Base-by-base conservation (phyloP, 35 echinoderm and acorn worm species). In the Lytechinus variegatus region DNA sequence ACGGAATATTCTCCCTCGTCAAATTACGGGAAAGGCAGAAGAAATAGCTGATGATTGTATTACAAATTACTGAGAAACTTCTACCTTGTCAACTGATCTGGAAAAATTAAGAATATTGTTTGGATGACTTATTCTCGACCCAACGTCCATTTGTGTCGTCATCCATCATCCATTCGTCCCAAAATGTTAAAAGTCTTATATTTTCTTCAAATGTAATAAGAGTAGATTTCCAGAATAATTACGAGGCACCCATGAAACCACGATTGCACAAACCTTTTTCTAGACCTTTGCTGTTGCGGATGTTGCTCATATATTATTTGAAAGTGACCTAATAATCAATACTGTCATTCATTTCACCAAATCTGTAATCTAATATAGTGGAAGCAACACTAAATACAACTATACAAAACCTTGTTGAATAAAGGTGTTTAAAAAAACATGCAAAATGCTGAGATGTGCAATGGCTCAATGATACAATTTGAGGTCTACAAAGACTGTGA, bases 1-100 rank as follows among this genome's bases (percentile, higher is more conserved):
- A 28, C 52, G 28, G 88, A 90, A 90, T 90, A 52, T 90, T 44
- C 10, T 52, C 88, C 28, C 29, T 54, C 28, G 28, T 90, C 88
- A 90, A 90, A 90, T 90, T 90, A 90, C 88, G 16, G 16, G 66
- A 79, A 79, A 79, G 66, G 66, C 66, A 79, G 66, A 79, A 79
- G 66, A 90, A 90, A 52, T 90, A 12, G 88, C 29, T 90, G 52
- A 90, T 90, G 88, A 90, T 54, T 90, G 52, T 90, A 90, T 90
- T 90, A 54, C 28, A 90, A 90, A 90, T 90, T 54, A 52, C 28
- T 1, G 9, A 10, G 88, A 54, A 54, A 54, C 66, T 10, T 44
- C 29, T 52, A 89, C 52, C 87, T 89, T 89, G 87, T 51, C 87
- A 51, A 90, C 12, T 54, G 88, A 90, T 14, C 27, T 90, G 8